Percentiles rank a stretch among this genome's conserved stretches.
Conservation (phyloP, 2,113 vertebrate species). For the Odobenus rosmarus region DNA sequence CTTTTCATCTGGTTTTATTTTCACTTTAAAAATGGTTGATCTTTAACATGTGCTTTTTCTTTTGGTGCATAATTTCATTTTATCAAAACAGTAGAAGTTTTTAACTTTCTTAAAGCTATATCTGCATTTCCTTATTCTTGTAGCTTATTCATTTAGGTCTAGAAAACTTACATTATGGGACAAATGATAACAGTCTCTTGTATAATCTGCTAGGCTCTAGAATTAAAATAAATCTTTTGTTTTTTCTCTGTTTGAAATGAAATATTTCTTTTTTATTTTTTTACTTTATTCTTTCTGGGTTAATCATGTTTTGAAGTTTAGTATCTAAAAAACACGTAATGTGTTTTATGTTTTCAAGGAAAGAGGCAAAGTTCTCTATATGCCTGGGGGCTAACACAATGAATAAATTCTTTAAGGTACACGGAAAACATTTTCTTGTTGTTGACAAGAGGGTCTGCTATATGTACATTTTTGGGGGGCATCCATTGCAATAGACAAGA, state of each 20-base stretch:
- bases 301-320: conserved; percentile 44
- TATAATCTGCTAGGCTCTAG: not conserved
- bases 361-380: not conserved
- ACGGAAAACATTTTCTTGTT: not conserved
- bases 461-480: not conserved
- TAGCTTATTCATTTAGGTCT: not conserved
- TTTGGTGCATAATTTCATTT: not conserved
- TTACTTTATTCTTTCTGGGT: not conserved
- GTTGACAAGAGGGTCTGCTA: not conserved
- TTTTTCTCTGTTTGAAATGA: conserved; percentile 47
- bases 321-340: not conserved
- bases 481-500: not conserved
- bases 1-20: conserved; percentile 39
- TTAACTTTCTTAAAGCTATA: not conserved
- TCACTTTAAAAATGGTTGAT: not conserved
- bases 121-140: not conserved
- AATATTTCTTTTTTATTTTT: not conserved
- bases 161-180: not conserved
- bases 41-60: not conserved
- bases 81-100: not conserved
- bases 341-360: conserved; percentile 18
- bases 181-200: not conserved
- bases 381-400: not conserved
- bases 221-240: conserved; percentile 24
- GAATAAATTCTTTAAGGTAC: not conserved